Percentiles rank a stretch among this genome's conserved stretches.
Evolutionary conservation across 1,140 invertebrate species (phyloP).

Genomic region (Wasmannia auropunctata): DNA sequence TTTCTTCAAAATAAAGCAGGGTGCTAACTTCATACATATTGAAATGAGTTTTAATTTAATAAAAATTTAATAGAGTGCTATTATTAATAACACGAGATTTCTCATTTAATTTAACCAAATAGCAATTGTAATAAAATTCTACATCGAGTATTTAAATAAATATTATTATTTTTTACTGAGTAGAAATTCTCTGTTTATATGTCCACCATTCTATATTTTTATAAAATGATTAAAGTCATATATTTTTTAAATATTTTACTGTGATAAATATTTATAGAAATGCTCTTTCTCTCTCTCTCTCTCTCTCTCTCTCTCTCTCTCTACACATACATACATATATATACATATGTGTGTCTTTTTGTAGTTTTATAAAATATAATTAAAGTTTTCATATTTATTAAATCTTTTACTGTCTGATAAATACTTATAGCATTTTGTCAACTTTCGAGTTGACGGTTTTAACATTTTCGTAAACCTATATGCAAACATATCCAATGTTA

Average conservation of each 20-base stretch:
- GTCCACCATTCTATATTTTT: background rate
- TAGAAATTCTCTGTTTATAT: conserved; percentile 1
- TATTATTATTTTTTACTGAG: background rate
- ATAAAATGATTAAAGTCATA: background rate
- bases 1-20: too few relatives aligned
- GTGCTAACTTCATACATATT: too few relatives aligned
- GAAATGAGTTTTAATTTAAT: too few relatives aligned
- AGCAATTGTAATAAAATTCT: background rate
- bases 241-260: background rate
- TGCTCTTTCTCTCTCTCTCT: too few relatives aligned
- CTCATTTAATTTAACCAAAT: background rate
- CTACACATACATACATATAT: too few relatives aligned
- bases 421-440: background rate
- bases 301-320: too few relatives aligned
- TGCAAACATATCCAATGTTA: background rate
- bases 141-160: background rate
- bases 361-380: background rate
- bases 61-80: background rate
- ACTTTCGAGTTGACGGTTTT: background rate
- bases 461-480: background rate
- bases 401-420: background rate
- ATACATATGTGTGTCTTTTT: background rate
- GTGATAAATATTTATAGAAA: too few relatives aligned
- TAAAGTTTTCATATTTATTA: background rate
- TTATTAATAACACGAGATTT: background rate